Conservation (phyloP, 2,888 invertebrate genomes). For the Xanthia icteritia region DNA sequence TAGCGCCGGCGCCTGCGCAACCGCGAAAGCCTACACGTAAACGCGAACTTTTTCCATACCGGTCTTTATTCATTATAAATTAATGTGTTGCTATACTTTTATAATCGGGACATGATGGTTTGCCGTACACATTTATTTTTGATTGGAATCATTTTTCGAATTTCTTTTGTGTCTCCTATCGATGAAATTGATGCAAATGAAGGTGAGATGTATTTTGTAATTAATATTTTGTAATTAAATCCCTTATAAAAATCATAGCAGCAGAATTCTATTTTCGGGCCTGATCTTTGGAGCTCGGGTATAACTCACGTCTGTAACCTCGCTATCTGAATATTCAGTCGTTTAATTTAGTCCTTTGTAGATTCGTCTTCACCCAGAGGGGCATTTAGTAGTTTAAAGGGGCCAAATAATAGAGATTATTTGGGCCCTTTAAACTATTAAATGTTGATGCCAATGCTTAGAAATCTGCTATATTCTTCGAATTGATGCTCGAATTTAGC, state of each 20-base stretch:
- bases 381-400: too few relatives aligned
- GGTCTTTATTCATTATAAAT: conserved; percentile 30
- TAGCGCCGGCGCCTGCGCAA: conserved; percentile 50
- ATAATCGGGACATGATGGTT: conserved; percentile 71
- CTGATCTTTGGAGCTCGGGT: not conserved
- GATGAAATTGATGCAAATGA: conserved; percentile 84
- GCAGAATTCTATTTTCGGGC: not conserved
- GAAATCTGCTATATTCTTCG: not conserved
- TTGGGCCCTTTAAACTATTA: not conserved
- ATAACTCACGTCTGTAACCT: not conserved
- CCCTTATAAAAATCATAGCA: not conserved
- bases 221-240: not conserved
- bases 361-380: not conserved
- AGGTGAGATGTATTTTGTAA: conserved; percentile 76
- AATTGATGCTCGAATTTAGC: not conserved
- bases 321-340: not conserved
- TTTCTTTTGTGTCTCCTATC: conserved; percentile 82
- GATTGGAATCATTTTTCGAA: conserved; percentile 82
- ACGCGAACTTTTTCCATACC: conserved; percentile 40
- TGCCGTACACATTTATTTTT: conserved; percentile 76
- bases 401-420: not conserved
- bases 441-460: not conserved
- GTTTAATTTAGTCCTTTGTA: not conserved
- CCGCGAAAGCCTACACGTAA: conserved; percentile 65
- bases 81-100: conserved; percentile 63